Conservation (phyloP, 2,113 vertebrate genomes). For the Gila orcuttii region DNA sequence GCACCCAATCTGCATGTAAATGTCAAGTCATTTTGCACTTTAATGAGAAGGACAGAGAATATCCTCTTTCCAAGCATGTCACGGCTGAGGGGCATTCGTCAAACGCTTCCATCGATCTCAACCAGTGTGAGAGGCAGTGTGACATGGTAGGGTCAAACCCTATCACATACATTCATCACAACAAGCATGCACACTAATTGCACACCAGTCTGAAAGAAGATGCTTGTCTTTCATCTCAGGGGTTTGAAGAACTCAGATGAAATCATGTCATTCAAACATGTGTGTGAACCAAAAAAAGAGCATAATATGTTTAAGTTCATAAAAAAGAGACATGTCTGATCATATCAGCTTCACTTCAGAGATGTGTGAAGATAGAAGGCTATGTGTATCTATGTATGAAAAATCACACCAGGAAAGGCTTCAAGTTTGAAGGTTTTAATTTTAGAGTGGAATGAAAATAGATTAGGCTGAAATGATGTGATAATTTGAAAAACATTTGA, state of each 20-base stretch:
- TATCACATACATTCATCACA: conserved; percentile 22
- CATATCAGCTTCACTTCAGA: neutral
- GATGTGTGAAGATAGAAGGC: conserved; percentile 15
- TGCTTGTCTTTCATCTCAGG: neutral
- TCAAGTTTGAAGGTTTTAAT: neutral
- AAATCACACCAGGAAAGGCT: neutral
- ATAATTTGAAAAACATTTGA: conserved; percentile 34
- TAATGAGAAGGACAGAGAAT: conserved; percentile 50
- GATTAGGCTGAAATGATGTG: conserved; percentile 17
- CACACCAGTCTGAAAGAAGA: neutral
- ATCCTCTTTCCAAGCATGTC: conserved; percentile 40
- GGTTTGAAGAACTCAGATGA: conserved; percentile 3
- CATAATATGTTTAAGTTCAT: neutral
- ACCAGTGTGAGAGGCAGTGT: neutral
- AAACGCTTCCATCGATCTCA: conserved; percentile 35
- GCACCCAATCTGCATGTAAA: conserved; percentile 47
- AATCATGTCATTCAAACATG: neutral
- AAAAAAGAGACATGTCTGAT: neutral
- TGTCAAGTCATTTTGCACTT: conserved; percentile 49
- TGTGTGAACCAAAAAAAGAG: neutral
- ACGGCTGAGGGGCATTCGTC: conserved; percentile 31
- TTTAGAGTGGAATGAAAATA: conserved; percentile 39
- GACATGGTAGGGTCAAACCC: conserved; percentile 17
- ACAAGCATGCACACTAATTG: neutral
- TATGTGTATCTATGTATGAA: neutral